A percentile compares a stretch with the other conserved stretches of the same genome.
phyloP scores from a whole-genome alignment of 1,140 invertebrate species.

The Scaptomyza graminum region DNA sequence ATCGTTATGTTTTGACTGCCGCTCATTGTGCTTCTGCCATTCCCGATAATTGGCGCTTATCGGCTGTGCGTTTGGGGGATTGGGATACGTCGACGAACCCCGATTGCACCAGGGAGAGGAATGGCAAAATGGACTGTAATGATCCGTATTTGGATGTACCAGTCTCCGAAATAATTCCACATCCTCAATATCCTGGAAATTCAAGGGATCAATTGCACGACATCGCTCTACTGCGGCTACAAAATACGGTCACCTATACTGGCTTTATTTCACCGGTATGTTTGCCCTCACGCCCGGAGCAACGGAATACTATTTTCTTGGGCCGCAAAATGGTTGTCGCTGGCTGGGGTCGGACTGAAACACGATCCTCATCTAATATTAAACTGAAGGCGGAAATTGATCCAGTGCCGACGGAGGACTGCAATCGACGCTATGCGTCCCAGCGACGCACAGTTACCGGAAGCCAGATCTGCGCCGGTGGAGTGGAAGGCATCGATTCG shows the following conservation, averaged over 20 bases:
- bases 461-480: constrained; percentile 87
- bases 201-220: constrained; percentile 86
- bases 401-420: constrained; percentile 37
- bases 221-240: constrained; percentile 88
- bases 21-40: constrained; percentile 90
- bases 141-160: constrained; percentile 85
- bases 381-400: constrained; percentile 66
- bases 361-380: constrained; percentile 64
- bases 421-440: constrained; percentile 50
- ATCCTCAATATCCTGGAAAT: constrained; percentile 86
- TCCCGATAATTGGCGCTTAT: constrained; percentile 60
- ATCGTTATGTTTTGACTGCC: constrained; percentile 87
- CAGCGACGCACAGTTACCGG: constrained; percentile 50
- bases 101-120: constrained; percentile 85
- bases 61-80: constrained; percentile 87
- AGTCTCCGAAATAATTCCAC: constrained; percentile 86
- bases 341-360: constrained; percentile 93
- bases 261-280: constrained; percentile 89
- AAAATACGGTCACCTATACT: constrained; percentile 85
- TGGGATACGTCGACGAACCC: constrained; percentile 85
- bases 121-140: constrained; percentile 78
- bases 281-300: constrained; percentile 85
- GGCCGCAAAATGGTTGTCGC: constrained; percentile 87
- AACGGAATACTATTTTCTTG: constrained; percentile 83
- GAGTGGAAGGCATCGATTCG: constrained; percentile 86